Evolutionary conservation across 2,888 invertebrate species (phyloP).

Genomic region (Drosophila subsilvestris): DNA sequence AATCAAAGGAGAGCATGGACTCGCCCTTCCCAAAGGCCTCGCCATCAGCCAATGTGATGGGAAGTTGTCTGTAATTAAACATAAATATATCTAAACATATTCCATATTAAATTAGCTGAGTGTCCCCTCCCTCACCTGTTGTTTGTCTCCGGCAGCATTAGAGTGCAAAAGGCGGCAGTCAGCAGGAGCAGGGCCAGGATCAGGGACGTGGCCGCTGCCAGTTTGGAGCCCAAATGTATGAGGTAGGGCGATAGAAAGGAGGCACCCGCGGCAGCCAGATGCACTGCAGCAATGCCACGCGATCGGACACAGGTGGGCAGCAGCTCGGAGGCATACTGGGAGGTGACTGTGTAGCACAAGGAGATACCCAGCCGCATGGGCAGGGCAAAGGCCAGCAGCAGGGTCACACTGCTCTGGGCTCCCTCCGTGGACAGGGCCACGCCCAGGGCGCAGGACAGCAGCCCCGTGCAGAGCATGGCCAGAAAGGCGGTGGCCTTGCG

Average conservation of each 20-base stretch:
- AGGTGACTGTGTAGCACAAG: slow-evolving; percentile 87
- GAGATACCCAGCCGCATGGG: slow-evolving; percentile 86
- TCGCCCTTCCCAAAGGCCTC: slow-evolving; percentile 86
- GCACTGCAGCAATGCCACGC: slow-evolving; percentile 86
- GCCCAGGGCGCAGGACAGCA: slow-evolving; percentile 84
- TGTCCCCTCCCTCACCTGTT: slow-evolving; percentile 68
- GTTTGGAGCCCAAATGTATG: slow-evolving; percentile 61
- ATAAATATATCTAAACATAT: neutral
- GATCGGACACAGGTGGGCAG: slow-evolving; percentile 87
- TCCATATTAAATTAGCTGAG: neutral
- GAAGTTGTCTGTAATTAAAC: slow-evolving; percentile 84
- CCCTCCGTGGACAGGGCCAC: slow-evolving; percentile 81
- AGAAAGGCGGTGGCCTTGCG: slow-evolving; percentile 85
- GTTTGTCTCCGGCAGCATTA: slow-evolving; percentile 86
- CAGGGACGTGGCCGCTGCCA: slow-evolving; percentile 82
- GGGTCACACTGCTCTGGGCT: slow-evolving; percentile 67
- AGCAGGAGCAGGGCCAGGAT: slow-evolving; percentile 85
- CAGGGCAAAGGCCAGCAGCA: slow-evolving; percentile 84
- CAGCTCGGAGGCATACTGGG: slow-evolving; percentile 87
- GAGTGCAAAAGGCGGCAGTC: slow-evolving; percentile 84
- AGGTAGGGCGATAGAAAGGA: slow-evolving; percentile 85
- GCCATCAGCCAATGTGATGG: slow-evolving; percentile 86
- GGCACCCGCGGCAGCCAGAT: slow-evolving; percentile 86
- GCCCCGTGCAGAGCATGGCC: slow-evolving; percentile 85
- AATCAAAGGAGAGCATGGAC: slow-evolving; percentile 84